phyloP scores from a whole-genome alignment of 1,140 invertebrate species.

The Leptestheria dahalacensis region DNA sequence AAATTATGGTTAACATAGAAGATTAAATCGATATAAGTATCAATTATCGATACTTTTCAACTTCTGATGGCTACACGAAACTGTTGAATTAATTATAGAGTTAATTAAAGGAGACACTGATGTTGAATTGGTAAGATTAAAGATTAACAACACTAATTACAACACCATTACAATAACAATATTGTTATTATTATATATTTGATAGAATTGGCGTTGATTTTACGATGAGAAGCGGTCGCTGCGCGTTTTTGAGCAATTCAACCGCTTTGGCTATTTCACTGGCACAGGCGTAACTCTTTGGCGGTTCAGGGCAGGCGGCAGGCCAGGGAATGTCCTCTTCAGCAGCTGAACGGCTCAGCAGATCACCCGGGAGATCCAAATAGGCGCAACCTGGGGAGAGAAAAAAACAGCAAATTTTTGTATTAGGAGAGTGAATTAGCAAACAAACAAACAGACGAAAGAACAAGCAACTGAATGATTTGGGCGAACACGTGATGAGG shows the following conservation, averaged over 20 bases:
- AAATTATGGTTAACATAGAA: too few relatives aligned
- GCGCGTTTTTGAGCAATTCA: slow-evolving; percentile 47
- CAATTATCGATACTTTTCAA: slow-evolving; percentile 25
- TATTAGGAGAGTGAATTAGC: background rate
- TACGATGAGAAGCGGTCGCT: slow-evolving; percentile 64
- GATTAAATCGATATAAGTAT: slow-evolving; percentile 1
- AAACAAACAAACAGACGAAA: background rate
- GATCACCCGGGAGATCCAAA: slow-evolving; percentile 75
- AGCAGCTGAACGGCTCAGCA: slow-evolving; percentile 40
- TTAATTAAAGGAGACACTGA: too few relatives aligned
- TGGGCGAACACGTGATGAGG: too few relatives aligned
- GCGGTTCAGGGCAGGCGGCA: slow-evolving; percentile 39
- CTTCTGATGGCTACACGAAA: too few relatives aligned
- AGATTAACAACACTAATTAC: too few relatives aligned
- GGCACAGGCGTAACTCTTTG: slow-evolving; percentile 48
- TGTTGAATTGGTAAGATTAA: too few relatives aligned
- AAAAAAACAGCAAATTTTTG: background rate
- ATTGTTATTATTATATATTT: too few relatives aligned
- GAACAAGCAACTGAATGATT: too few relatives aligned
- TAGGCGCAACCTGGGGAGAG: slow-evolving; percentile 50
- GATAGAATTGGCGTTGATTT: too few relatives aligned
- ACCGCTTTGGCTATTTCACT: slow-evolving; percentile 48
- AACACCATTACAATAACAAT: too few relatives aligned
- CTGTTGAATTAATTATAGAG: too few relatives aligned
- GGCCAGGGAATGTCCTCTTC: slow-evolving; percentile 30